Conservation (phyloP, 2,888 invertebrate species). For the Archips xylosteana region DNA sequence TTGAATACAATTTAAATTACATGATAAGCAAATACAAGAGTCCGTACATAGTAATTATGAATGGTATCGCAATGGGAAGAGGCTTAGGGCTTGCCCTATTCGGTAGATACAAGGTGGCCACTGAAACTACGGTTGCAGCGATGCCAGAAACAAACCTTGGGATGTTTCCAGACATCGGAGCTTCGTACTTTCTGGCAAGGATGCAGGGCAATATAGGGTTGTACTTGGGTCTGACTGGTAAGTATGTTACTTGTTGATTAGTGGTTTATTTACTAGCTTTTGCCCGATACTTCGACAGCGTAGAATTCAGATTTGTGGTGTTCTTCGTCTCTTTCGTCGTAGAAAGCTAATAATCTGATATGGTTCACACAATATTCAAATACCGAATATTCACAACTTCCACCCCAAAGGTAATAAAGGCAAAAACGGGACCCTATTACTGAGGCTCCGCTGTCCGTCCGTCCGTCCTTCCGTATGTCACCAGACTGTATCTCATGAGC, state of each 20-base stretch:
- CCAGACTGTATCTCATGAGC: too few relatives aligned
- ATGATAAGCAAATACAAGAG: constrained; percentile 94
- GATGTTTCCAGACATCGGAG: constrained; percentile 98
- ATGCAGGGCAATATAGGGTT: constrained; percentile 94
- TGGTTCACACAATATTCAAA: too few relatives aligned
- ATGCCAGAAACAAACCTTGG: constrained; percentile 99
- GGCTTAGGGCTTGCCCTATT: constrained; percentile 96
- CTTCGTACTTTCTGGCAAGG: constrained; percentile 95
- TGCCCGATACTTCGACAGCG: too few relatives aligned
- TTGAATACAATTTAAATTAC: constrained; percentile 95
- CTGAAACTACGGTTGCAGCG: constrained; percentile 97
- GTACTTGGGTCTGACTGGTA: constrained; percentile 95
- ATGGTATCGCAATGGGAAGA: constrained; percentile 99
- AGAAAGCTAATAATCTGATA: too few relatives aligned
- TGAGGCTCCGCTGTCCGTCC: too few relatives aligned
- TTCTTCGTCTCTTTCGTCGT: too few relatives aligned
- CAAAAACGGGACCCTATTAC: too few relatives aligned
- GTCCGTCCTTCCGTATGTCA: too few relatives aligned
- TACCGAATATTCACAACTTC: too few relatives aligned
- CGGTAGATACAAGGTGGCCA: constrained; percentile 97
- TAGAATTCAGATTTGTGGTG: too few relatives aligned
- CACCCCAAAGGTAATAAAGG: too few relatives aligned
- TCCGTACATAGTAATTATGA: constrained; percentile 96
- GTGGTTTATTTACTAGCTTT: too few relatives aligned
- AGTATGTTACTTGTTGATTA: constrained; percentile 43